phyloP scores from a whole-genome alignment of 1,140 invertebrate species.

The Aleiodes sp. region DNA sequence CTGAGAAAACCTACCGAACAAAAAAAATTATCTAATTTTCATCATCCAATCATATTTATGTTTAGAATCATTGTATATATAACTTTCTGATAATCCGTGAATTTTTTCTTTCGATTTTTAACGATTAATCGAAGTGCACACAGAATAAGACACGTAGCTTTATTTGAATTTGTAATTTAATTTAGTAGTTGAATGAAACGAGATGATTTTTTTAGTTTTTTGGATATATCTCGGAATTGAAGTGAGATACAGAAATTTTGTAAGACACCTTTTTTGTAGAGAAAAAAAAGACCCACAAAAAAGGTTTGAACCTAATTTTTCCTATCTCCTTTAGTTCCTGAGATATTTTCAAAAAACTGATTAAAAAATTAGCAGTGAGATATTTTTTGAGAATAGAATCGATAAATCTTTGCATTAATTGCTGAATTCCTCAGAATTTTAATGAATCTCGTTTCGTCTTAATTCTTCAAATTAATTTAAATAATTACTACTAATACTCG shows the following conservation, averaged over 20 bases:
- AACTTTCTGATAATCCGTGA: background rate
- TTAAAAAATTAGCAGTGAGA: background rate
- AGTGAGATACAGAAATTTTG: background rate
- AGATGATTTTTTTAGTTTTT: too few species aligned
- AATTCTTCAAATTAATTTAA: too few species aligned
- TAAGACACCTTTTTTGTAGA: background rate
- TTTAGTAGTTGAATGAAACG: too few species aligned
- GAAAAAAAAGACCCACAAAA: background rate
- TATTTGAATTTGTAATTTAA: too few species aligned
- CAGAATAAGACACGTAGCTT: too few species aligned
- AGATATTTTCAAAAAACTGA: background rate
- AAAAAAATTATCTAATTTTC: conserved; percentile 4
- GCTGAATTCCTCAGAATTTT: too few species aligned
- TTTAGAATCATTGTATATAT: conserved; percentile 7
- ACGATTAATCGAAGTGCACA: too few species aligned
- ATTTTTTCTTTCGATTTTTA: background rate
- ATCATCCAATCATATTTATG: conserved; percentile 9
- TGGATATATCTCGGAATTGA: background rate
- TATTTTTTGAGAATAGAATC: too few species aligned
- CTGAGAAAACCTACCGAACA: too few species aligned
- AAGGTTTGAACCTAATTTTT: background rate
- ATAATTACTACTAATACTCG: too few species aligned
- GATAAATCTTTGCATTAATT: too few species aligned
- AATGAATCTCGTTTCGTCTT: too few species aligned
- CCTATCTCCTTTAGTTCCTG: background rate